Evolutionary conservation across 2,113 vertebrate genomes (phyloP), one percentile per base, ranked within the genome.

Genomic region (Microtus ochrogaster): DNA sequence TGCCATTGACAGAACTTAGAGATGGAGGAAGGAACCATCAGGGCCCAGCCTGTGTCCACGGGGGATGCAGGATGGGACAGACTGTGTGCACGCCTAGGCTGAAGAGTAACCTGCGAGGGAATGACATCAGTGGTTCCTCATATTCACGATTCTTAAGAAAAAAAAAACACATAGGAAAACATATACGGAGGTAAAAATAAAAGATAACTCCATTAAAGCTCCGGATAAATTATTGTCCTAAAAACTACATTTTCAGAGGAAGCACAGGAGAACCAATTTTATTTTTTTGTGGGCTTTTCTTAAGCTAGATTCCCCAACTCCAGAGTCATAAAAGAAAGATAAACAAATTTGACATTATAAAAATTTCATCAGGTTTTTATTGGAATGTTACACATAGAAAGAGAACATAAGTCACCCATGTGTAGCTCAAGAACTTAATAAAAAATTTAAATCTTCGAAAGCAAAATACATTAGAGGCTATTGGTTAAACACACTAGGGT

Each of bases 381-480:
- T 44, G 68, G 91, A 96, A 91, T 83, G 86, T 47, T 94, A 83
- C n/a, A 33, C 5, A 49, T 8, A 94, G 82, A 74, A 94, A 85
- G 70, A 79, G 4, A 36, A 26, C 33, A 96, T 12, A 93, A 85
- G 79, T 82, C 82, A 63, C 68, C 63, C 66, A 55, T 8, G 3
- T 61, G 68, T 8, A 76, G 21, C 55, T 74, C 26, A 66, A 55
- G 33, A 93, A 90, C 39, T 87, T 94, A 63, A 82, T 17, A 44
- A 84, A 94, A 93, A 90, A 36, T 86, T 39, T 73, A 93, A 85
- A 68, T 91, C 89, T 30, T 82, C 47, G 78, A 90, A 86, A 91
- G 39, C 73, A 22, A 55, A 86, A 82, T 47, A 6, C 9, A 70
- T 74, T 58, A n/a, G 19, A 66, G 81, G 79, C 86, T 96, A 52